Percentiles rank a stretch among this genome's conserved stretches.
phyloP scores from a whole-genome alignment of 2,797 vertebrate species.

The Pyrrhura leucotis region DNA sequence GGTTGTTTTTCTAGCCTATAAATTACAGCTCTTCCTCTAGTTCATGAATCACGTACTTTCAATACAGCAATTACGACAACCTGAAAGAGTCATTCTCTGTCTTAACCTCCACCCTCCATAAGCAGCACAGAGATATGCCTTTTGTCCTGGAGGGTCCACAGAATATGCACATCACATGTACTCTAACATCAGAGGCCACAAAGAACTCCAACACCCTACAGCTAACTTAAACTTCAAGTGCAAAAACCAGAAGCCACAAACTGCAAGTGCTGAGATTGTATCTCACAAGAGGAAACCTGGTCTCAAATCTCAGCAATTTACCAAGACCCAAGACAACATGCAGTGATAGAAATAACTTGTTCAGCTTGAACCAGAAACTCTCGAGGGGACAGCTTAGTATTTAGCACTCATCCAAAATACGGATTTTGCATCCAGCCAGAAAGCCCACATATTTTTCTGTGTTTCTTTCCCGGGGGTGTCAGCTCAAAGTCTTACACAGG shows the following conservation, averaged over 20 bases:
- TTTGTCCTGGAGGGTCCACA: background rate
- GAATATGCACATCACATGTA: background rate
- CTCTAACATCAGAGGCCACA: background rate
- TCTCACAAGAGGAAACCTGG: background rate
- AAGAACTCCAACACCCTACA: background rate
- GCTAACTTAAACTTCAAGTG: background rate
- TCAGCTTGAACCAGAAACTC: conserved; percentile 4
- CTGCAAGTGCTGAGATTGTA: background rate
- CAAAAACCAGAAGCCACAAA: conserved; percentile 4
- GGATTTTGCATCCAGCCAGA: background rate
- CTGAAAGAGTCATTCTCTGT: background rate
- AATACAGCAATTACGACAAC: accelerated
- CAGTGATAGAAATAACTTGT: background rate
- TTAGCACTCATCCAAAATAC: background rate
- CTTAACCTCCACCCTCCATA: background rate
- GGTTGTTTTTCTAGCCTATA: background rate
- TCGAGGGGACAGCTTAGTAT: background rate
- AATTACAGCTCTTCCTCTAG: background rate
- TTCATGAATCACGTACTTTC: background rate
- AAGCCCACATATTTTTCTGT: background rate
- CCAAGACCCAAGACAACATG: background rate
- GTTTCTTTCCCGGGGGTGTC: background rate
- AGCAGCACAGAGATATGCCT: background rate
- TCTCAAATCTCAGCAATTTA: background rate
- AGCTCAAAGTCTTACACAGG: background rate